phyloP scores from a whole-genome alignment of 2,797 vertebrate species.

The Pipistrellus pipistrellus region DNA sequence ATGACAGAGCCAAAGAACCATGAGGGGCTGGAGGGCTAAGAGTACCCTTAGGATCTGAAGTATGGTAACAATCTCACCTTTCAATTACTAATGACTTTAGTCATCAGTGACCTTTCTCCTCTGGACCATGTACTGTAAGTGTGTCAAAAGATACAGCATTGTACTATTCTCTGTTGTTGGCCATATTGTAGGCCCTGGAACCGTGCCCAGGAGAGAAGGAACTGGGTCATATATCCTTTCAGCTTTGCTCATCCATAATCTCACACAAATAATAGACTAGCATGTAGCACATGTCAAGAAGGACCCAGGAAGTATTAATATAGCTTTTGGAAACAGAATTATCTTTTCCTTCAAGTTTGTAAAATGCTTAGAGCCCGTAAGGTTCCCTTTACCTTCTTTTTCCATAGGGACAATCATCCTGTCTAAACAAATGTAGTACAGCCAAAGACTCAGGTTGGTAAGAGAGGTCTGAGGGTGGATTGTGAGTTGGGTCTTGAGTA shows the following conservation, averaged over 20 bases:
- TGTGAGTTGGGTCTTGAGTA: neutral
- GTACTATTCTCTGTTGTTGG: neutral
- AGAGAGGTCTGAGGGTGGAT: neutral
- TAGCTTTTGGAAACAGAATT: neutral
- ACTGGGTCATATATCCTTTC: neutral
- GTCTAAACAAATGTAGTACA: neutral
- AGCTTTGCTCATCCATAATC: neutral
- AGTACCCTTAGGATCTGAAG: neutral
- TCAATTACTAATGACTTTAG: neutral
- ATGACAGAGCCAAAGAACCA: neutral
- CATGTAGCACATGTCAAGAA: neutral
- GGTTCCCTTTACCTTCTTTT: neutral
- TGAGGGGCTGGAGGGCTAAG: neutral
- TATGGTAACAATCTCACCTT: fast-evolving
- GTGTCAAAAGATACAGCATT: neutral
- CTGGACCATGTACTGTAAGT: neutral
- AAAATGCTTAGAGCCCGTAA: neutral
- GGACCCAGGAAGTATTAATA: neutral
- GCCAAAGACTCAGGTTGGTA: neutral
- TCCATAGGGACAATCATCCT: neutral
- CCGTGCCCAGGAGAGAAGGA: neutral
- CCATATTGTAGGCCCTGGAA: neutral
- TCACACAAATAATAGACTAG: neutral
- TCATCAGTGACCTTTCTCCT: neutral
- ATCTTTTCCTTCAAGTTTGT: neutral